Percentiles rank a stretch among this genome's conserved stretches.
These are phyloP conservation scores for Acrocephalus kingi DNA, from an alignment of 2,113 vertebrate genomes.

Conservation along the genomic window DNA sequence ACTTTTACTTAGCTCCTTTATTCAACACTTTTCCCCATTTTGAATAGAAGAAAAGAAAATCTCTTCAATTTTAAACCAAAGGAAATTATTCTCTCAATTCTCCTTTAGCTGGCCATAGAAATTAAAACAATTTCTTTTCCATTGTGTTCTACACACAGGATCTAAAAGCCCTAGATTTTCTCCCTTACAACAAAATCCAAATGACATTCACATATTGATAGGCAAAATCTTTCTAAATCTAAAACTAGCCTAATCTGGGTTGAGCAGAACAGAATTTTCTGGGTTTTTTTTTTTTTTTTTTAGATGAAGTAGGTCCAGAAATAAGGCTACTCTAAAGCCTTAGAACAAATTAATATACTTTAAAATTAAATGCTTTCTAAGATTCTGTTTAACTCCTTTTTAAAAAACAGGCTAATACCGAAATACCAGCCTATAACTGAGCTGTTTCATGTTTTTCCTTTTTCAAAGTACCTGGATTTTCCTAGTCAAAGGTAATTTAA, in stretches of 20 bases:
- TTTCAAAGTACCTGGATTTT: not conserved
- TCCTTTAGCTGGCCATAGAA: not conserved
- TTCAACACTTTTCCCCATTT: not conserved
- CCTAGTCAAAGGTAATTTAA: not conserved
- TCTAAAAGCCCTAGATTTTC: not conserved
- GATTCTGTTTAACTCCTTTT: not conserved
- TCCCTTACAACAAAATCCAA: not conserved
- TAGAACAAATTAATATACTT: not conserved
- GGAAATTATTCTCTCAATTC: not conserved
- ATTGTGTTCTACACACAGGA: not conserved
- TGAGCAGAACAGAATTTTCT: not conserved
- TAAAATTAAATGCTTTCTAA: not conserved
- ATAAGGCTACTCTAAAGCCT: not conserved
- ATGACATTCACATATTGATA: not conserved
- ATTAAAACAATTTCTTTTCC: not conserved
- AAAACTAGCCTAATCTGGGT: not conserved
- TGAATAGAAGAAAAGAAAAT: not conserved
- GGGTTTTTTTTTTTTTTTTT: not conserved
- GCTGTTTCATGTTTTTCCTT: not conserved
- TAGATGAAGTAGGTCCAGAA: not conserved
- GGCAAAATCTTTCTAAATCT: not conserved
- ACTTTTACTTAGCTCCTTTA: not conserved
- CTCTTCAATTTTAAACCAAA: not conserved
- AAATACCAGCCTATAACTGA: not conserved
- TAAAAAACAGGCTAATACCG: not conserved